phyloP scores from a whole-genome alignment of 2,888 invertebrate species.

The Cheilosia impressa region DNA sequence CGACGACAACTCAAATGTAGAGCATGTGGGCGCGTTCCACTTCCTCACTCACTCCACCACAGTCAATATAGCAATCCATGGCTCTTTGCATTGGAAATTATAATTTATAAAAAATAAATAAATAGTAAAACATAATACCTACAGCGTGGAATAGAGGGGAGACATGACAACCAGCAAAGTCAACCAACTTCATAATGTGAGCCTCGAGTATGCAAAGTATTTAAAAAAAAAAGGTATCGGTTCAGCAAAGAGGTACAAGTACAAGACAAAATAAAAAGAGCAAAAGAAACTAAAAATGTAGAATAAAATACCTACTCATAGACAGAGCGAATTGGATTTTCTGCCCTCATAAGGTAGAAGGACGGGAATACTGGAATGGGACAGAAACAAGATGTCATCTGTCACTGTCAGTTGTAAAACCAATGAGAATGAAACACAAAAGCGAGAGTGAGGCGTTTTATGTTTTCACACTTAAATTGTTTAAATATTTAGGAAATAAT shows the following conservation, averaged over 20 bases:
- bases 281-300: constrained; percentile 23
- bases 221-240: constrained; percentile 21
- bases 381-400: neutral
- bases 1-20: constrained; percentile 49
- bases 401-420: neutral
- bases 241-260: constrained; percentile 8
- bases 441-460: constrained; percentile 1
- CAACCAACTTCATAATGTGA: constrained; percentile 48
- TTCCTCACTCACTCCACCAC: constrained; percentile 64
- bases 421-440: constrained; percentile 9
- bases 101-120: constrained; percentile 46
- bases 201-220: constrained; percentile 59
- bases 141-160: constrained; percentile 27
- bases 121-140: constrained; percentile 38
- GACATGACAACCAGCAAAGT: constrained; percentile 43
- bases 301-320: constrained; percentile 3
- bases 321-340: constrained; percentile 25
- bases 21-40: constrained; percentile 75
- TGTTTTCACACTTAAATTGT: too few relatives aligned
- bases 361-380: constrained; percentile 21
- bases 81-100: constrained; percentile 62
- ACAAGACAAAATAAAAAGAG: constrained; percentile 3
- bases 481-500: too few relatives aligned
- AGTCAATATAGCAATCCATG: constrained; percentile 59
- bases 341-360: neutral